A percentile compares a stretch with the other conserved stretches of the same genome.
These are phyloP conservation scores for Caerostris extrusa DNA, from an alignment of 1,140 invertebrate genomes.

Conservation along the genomic window DNA sequence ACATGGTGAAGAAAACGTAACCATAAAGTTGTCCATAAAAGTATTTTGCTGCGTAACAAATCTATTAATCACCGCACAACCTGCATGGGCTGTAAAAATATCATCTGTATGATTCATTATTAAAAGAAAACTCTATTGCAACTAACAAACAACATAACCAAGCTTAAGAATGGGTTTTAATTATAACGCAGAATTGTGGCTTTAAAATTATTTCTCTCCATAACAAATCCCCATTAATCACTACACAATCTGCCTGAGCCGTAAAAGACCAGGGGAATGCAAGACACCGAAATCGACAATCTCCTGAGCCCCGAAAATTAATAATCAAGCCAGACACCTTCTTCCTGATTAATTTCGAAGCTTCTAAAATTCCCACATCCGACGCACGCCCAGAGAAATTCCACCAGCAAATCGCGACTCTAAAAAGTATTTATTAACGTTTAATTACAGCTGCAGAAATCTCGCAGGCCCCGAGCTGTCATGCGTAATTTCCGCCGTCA, in stretches of 20 bases:
- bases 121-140: too few relatives aligned
- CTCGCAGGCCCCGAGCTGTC: slow-evolving; percentile 24
- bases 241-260: neutral
- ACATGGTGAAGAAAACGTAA: too few relatives aligned
- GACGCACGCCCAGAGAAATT: neutral
- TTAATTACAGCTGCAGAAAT: slow-evolving; percentile 53
- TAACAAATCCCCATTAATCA: slow-evolving; percentile 5
- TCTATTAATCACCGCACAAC: neutral
- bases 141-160: too few relatives aligned
- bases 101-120: too few relatives aligned
- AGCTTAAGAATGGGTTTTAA: too few relatives aligned
- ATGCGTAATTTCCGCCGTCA: slow-evolving; percentile 43
- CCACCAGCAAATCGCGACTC: neutral
- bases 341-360: slow-evolving; percentile 7
- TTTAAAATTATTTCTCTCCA: neutral
- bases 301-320: neutral
- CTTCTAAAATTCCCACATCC: slow-evolving; percentile 25
- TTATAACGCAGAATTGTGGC: too few relatives aligned
- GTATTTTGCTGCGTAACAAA: neutral
- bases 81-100: neutral
- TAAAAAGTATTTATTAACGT: slow-evolving; percentile 61
- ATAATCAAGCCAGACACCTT: slow-evolving; percentile 9
- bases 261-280: neutral
- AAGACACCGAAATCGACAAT: neutral
- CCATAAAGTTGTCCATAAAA: too few relatives aligned